Evolutionary conservation across 2,113 vertebrate genomes (phyloP).

Genomic region (Colaptes auratus): DNA sequence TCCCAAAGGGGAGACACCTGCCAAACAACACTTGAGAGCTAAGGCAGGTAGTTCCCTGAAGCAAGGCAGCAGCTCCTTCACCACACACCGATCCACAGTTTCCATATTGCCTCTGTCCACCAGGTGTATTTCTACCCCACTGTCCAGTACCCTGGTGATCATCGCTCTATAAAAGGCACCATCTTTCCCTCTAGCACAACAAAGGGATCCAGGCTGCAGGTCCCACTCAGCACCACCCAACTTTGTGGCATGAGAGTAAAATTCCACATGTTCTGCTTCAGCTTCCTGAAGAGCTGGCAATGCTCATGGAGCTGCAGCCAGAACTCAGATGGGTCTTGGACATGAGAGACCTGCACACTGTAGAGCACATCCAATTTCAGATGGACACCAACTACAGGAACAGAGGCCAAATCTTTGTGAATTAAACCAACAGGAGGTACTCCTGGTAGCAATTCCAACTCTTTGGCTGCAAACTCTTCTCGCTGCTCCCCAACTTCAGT

Average conservation of each 20-base stretch:
- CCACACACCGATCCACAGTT: conserved; percentile 64
- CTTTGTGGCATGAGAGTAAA: conserved; percentile 74
- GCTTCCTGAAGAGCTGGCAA: conserved; percentile 73
- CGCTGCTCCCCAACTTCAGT: background rate
- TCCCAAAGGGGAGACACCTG: conserved; percentile 74
- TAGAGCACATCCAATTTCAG: conserved; percentile 75
- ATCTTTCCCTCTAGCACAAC: conserved; percentile 84
- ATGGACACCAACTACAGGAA: background rate
- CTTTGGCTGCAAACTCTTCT: background rate
- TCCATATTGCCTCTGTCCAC: conserved; percentile 85
- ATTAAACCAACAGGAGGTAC: background rate
- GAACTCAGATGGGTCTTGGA: conserved; percentile 84
- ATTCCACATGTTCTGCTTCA: conserved; percentile 77
- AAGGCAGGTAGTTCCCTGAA: conserved; percentile 81
- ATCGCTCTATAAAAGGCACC: conserved; percentile 82
- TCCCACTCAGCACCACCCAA: conserved; percentile 60
- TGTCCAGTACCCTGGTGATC: conserved; percentile 71
- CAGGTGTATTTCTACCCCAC: conserved; percentile 79
- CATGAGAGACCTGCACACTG: conserved; percentile 76
- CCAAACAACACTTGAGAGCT: conserved; percentile 84
- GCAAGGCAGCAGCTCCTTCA: conserved; percentile 79
- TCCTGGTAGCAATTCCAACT: background rate
- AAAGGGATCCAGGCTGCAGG: conserved; percentile 79
- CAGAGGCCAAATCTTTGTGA: background rate
- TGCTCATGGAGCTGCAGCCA: conserved; percentile 85